Base-by-base conservation (phyloP, 2,888 invertebrate genomes). In the Phania funesta region DNA sequence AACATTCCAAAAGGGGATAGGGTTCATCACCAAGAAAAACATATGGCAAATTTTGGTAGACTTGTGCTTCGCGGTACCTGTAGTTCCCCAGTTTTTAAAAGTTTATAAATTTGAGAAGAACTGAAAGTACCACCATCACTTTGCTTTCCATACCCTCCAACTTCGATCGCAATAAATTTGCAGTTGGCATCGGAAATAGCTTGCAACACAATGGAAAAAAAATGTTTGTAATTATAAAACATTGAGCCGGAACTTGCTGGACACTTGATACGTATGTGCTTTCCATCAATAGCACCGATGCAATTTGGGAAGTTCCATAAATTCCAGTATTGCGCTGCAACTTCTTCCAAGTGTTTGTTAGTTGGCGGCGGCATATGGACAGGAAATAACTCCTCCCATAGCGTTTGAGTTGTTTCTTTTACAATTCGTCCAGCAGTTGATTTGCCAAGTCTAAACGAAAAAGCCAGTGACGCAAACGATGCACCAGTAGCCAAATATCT, bases 201-300 rank as follows among this genome's bases (percentile, higher is more conserved):
- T 76, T 80, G 79, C 29, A 76, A 48, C 52, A 83, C 76, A 56
- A 73, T 73, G 8, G 60, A 79, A 80, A 76, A 44, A 73, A 73
- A n/a, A 44, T 58, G 16, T 68, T 89, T 87, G 82, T 88, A 88
- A 83, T 89, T 89, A 71, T 82, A 87, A 84, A 80, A 87, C 54
- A 84, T 67, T 9, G 86, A 86, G 11, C 87, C 87, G 76, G 84
- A 84, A 56, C 86, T 80, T 54, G 79, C 35, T 35, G 87, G 88
- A 26, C 84, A 83, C 77, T 85, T 81, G 62, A 88, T 86, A 18
- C 84, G 70, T 32, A 87, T 83, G 79, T 87, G 87, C 73, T 86
- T 87, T 38, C 38, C 38, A 38, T 38, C 38, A 38, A 87, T 76
- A 26, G 85, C 84, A n/a, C 88, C 87, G n/a, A 86, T 64, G 78